Evolutionary conservation across 2,113 vertebrate species (phyloP), one percentile per base, ranked within the genome.

Genomic region (Caloenas nicobarica): DNA sequence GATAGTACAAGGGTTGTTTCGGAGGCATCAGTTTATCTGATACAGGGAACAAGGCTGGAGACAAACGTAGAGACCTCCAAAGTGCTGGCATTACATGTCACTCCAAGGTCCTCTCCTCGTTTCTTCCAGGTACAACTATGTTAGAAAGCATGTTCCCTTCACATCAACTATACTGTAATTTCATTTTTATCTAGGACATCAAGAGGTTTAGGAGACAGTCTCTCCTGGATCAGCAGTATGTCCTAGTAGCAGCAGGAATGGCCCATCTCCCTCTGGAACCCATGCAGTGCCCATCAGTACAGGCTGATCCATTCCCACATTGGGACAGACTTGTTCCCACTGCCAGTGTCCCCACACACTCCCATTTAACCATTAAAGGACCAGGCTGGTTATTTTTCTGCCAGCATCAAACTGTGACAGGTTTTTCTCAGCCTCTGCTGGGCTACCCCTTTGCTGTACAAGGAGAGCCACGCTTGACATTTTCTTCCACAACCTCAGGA

Each of bases 1-100:
- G 92, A 46, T 26, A 57, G 57, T 26, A 85, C 86, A 86, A 57
- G 42, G 50, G 77, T 3, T 86, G 69, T 25, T 93, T 91, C 64
- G 36, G 65, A 95, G 87, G 62, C 64, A 86, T 80, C 80, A 68
- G 60, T 60, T 96, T 92, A 89, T 92, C 89, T 95, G 91, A 95
- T 84, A 80, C 34, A 86, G 50, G 60, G 79, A 92, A 69, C 46
- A 86, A 91, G 70, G 88, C 77, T 88, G 73, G 62, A 91, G 80
- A 95, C 85, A 96, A 94, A 96, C 36, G 86, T 1, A 68, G 34
- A 62, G 28, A 36, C 58, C 86, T 92, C 69, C 68, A 26, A 22
- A 68, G 42, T 23, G 25, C 1, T 81, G 42, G 29, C 18, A 22
- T 60, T 66, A 38, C 17, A 8, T 5, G 22, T 61, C 79, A 58